Conservation (phyloP, 2,888 invertebrate species). For the Chalcis sispes region DNA sequence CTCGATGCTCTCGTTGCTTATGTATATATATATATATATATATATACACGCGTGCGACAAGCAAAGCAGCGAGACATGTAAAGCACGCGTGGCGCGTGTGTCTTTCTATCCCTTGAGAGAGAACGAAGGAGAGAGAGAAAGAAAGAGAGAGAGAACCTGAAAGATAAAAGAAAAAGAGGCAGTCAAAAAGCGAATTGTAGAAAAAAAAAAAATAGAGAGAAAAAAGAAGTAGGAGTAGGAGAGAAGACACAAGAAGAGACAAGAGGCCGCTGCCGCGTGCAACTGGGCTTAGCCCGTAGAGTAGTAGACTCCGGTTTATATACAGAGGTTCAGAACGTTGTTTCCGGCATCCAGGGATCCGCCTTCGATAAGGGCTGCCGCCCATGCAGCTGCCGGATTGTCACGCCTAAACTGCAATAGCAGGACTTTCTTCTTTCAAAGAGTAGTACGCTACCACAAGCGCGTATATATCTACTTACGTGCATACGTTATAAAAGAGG, state of each 20-base stretch:
- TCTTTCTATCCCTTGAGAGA: slow-evolving; percentile 15
- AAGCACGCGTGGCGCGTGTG: slow-evolving; percentile 5
- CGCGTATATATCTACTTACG: not conserved
- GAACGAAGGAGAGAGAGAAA: slow-evolving; percentile 5
- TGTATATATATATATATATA: no score
- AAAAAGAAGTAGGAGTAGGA: not conserved
- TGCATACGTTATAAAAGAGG: not conserved
- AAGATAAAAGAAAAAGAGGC: slow-evolving; percentile 20
- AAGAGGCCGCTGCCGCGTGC: slow-evolving; percentile 14
- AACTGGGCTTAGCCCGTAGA: slow-evolving; percentile 2
- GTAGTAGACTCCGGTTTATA: no score
- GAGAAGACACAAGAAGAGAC: not conserved
- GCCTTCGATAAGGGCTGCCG: slow-evolving; percentile 58
- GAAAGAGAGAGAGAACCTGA: not conserved
- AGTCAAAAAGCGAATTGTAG: slow-evolving; percentile 17
- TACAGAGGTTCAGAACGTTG: slow-evolving; percentile 19
- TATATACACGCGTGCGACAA: slow-evolving; percentile 20
- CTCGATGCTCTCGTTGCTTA: slow-evolving; percentile 27
- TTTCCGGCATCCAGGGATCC: slow-evolving; percentile 53
- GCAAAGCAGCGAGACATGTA: slow-evolving; percentile 32
- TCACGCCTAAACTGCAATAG: slow-evolving; percentile 55
- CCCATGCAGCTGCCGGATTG: slow-evolving; percentile 57
- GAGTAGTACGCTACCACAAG: slow-evolving; percentile 3
- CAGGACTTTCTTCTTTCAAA: no score
- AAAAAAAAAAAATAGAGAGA: not conserved